Percentiles rank a stretch among this genome's conserved stretches.
These are phyloP conservation scores for Cercocebus atys DNA, from an alignment of 2,113 vertebrate species.

Conservation along the genomic window DNA sequence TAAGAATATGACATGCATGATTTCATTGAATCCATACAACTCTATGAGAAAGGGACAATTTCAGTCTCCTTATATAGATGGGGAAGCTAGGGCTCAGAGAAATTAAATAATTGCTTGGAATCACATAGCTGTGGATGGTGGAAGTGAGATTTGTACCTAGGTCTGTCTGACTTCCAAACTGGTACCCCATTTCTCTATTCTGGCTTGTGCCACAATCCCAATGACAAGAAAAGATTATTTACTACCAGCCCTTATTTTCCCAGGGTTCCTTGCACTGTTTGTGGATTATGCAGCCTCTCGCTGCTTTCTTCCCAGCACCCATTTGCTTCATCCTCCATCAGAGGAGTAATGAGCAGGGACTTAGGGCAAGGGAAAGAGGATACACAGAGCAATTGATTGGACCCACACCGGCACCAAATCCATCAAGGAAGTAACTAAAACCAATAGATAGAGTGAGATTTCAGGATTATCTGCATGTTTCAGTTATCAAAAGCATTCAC, in stretches of 20 bases:
- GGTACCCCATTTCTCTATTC: background rate
- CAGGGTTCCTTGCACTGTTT: background rate
- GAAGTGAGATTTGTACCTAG: background rate
- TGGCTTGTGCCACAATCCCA: background rate
- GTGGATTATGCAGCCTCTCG: background rate
- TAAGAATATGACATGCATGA: background rate
- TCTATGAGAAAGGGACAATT: background rate
- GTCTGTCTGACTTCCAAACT: background rate
- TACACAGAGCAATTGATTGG: background rate
- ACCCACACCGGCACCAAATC: background rate
- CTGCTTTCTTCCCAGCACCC: background rate
- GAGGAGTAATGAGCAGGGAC: background rate
- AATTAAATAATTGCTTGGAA: background rate
- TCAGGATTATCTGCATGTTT: conserved; percentile 51
- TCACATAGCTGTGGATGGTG: background rate
- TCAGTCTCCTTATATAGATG: background rate
- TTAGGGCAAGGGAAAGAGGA: background rate
- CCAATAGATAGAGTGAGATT: conserved; percentile 5
- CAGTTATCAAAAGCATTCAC: conserved; percentile 47
- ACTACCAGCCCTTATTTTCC: background rate
- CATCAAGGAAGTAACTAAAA: conserved; percentile 51
- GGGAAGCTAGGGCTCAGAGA: background rate
- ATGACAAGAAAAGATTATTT: background rate
- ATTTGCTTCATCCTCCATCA: background rate
- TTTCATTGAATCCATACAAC: background rate